Evolutionary conservation across 2,113 vertebrate species (phyloP).

Genomic region (Scartelaos histophorus): DNA sequence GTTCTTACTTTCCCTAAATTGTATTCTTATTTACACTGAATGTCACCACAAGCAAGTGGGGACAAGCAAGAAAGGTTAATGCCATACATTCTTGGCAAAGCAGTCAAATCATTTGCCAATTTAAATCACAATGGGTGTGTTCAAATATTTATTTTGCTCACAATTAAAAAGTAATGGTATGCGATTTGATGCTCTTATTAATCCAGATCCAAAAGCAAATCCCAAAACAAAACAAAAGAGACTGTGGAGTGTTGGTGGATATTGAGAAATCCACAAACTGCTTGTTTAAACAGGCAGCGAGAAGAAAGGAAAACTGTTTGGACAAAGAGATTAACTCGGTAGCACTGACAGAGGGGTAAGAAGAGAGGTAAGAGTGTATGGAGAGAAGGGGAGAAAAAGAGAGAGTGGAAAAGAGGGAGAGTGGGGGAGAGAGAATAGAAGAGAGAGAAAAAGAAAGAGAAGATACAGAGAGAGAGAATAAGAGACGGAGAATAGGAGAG

Average conservation of each 20-base stretch:
- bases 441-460: neutral
- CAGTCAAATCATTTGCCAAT: neutral
- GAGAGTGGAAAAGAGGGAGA: neutral
- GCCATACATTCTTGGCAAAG: neutral
- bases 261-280: neutral
- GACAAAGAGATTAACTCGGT: slow-evolving; percentile 16
- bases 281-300: neutral
- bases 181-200: neutral
- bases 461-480: neutral
- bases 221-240: neutral
- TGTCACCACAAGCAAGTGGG: neutral
- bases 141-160: neutral
- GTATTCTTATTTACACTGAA: neutral
- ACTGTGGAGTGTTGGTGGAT: neutral
- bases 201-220: neutral
- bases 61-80: neutral
- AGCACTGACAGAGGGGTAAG: slow-evolving; percentile 26
- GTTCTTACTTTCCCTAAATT: neutral
- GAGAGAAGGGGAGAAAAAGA: neutral
- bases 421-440: neutral
- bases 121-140: neutral
- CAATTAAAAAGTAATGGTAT: neutral
- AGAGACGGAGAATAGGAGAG: neutral
- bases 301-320: slow-evolving; percentile 19
- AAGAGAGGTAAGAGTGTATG: neutral